Evolutionary conservation across 1,140 invertebrate species (phyloP), one percentile per base, ranked within the genome.

Genomic region (Microplitis mediator): DNA sequence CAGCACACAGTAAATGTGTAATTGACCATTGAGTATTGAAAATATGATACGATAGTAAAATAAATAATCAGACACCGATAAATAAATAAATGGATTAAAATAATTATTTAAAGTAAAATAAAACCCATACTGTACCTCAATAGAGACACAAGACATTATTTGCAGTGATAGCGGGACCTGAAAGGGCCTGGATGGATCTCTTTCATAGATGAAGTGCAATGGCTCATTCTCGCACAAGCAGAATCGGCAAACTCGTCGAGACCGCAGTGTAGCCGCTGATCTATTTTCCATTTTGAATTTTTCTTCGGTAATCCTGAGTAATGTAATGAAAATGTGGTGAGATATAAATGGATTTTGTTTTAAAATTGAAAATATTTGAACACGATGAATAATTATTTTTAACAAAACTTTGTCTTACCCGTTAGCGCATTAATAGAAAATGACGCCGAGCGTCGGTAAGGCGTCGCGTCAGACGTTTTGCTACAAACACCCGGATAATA

Each of bases 111-210:
- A 50, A 51, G 5, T 23, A 16, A n/a, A 16, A 34, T 58, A 3
- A 35, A n/a, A 36, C 13, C 8, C 4, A 34, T 32, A 5, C 32
- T 63, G 87, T 90, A 93, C 92, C 91, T 94, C 93, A 71, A 93
- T 91, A 58, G 91, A 89, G 73, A 92, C 89, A 79, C 91, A 93
- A 45, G 92, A 91, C 90, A 94, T 91, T 78, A 93, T 91, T 86
- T 93, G 92, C 76, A 93, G 80, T 52, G 90, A 87, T 76, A 94
- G 85, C 73, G 92, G 90, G 62, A 92, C 89, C 76, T 87, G 82
- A 66, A 83, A 86, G 31, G 85, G 84, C 74, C 81, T 85, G 68
- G 84, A 85, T 69, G 84, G 82, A 79, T 89, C 89, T 76, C 88
- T 89, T 64, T 91, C 88, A 79, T 91, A 92, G 78, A 94, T 91